These are phyloP conservation scores for Dendrolimus punctatus DNA, from an alignment of 1,140 invertebrate species.

Conservation along the genomic window DNA sequence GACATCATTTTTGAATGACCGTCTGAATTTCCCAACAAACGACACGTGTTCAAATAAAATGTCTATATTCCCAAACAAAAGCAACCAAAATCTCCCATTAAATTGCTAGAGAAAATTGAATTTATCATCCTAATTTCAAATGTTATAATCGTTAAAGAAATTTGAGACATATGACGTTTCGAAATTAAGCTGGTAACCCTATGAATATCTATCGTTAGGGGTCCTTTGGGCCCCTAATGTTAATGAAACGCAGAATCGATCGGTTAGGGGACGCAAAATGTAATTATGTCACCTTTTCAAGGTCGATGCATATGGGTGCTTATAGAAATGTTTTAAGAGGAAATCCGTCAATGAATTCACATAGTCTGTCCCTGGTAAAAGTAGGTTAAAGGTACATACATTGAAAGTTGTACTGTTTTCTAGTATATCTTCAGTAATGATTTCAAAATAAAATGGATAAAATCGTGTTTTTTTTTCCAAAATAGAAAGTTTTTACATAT, in stretches of 20 bases:
- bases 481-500: no score
- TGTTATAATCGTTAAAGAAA: background rate
- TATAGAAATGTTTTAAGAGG: background rate
- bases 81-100: no score
- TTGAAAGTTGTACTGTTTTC: no score
- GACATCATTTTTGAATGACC: slow-evolving; percentile 2
- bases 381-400: no score
- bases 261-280: slow-evolving; percentile 32
- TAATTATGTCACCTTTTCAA: slow-evolving; percentile 54
- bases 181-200: slow-evolving; percentile 19
- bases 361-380: no score
- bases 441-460: no score
- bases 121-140: slow-evolving; percentile 1
- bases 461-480: no score
- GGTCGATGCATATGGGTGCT: slow-evolving; percentile 34
- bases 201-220: slow-evolving; percentile 18
- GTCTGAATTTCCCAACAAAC: slow-evolving; percentile 3
- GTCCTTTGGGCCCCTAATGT: slow-evolving; percentile 32
- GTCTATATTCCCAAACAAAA: no score
- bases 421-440: no score
- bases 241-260: slow-evolving; percentile 46
- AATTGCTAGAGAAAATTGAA: background rate
- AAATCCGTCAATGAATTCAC: no score
- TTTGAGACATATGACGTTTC: slow-evolving; percentile 5
- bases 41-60: slow-evolving; percentile 5